These are phyloP conservation scores for Drosophila insularis DNA, from an alignment of 1,140 invertebrate genomes.

Conservation along the genomic window DNA sequence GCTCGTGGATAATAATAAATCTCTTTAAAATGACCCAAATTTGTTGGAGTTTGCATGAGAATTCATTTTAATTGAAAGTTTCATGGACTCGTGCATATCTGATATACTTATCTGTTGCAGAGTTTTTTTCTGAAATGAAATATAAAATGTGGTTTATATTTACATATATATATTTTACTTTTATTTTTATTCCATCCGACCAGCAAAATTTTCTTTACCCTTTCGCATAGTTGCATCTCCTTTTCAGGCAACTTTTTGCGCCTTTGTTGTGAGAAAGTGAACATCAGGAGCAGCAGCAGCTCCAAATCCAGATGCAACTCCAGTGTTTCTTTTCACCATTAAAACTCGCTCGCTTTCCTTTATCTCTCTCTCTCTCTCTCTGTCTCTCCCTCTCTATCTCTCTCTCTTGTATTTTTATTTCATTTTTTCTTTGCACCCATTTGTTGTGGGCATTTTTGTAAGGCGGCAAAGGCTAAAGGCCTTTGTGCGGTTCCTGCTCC, in stretches of 20 bases:
- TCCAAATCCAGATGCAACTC: slow-evolving; percentile 32
- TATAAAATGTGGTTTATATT: background rate
- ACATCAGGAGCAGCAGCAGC: slow-evolving; percentile 51
- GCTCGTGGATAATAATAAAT: too few species aligned
- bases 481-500: slow-evolving; percentile 44
- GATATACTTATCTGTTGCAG: too few species aligned
- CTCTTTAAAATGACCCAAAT: too few species aligned
- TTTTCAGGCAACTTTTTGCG: slow-evolving; percentile 36
- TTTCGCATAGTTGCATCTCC: slow-evolving; percentile 23
- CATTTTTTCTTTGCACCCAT: slow-evolving; percentile 21
- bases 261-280: slow-evolving; percentile 39
- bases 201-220: slow-evolving; percentile 28
- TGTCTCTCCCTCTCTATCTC: too few species aligned
- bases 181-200: too few species aligned
- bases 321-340: slow-evolving; percentile 60
- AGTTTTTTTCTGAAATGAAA: too few species aligned
- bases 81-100: too few species aligned
- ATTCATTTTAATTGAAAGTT: too few species aligned
- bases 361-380: too few species aligned
- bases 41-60: too few species aligned
- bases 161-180: background rate
- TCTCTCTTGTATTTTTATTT: background rate
- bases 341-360: slow-evolving; percentile 41
- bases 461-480: slow-evolving; percentile 34
- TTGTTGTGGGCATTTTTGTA: slow-evolving; percentile 65